Conservation (phyloP, 1,140 invertebrate species). For the Lordiphosa mommai region DNA sequence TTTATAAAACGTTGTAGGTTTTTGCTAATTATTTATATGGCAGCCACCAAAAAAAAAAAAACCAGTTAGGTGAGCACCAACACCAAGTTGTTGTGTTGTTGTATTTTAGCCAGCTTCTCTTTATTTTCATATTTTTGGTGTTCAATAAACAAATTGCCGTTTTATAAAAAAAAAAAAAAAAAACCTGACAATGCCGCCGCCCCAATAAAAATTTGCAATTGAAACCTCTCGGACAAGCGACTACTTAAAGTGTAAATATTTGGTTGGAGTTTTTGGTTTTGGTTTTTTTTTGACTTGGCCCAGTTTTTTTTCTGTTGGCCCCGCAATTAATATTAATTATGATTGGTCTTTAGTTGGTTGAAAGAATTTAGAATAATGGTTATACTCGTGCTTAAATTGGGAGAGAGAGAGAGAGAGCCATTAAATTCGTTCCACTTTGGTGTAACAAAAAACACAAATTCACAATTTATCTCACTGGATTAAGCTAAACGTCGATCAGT, state of each 20-base stretch:
- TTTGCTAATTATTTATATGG: conserved; percentile 36
- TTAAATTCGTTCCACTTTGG: too few species aligned
- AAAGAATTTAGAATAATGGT: too few species aligned
- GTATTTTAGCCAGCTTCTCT: neutral
- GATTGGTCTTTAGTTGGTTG: too few species aligned
- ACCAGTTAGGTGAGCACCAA: conserved; percentile 54
- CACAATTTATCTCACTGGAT: too few species aligned
- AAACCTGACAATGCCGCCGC: neutral
- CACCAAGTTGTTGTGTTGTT: conserved; percentile 15
- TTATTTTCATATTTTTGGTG: conserved; percentile 23
- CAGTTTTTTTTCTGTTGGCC: conserved; percentile 38
- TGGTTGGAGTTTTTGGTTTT: conserved; percentile 25
- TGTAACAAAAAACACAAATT: too few species aligned
- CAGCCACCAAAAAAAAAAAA: conserved; percentile 37
- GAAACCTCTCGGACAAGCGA: conserved; percentile 10
- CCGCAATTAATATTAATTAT: conserved; percentile 62
- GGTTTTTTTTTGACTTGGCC: conserved; percentile 39
- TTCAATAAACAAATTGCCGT: conserved; percentile 60
- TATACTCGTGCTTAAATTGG: too few species aligned
- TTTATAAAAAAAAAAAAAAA: too few species aligned
- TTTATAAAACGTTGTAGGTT: conserved; percentile 39
- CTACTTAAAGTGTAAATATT: conserved; percentile 11
- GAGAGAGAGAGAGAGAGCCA: too few species aligned
- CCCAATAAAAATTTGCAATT: conserved; percentile 36
- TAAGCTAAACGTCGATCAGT: too few species aligned